phyloP scores from a whole-genome alignment of 2,797 vertebrate genomes.

The Meda fulgida region DNA sequence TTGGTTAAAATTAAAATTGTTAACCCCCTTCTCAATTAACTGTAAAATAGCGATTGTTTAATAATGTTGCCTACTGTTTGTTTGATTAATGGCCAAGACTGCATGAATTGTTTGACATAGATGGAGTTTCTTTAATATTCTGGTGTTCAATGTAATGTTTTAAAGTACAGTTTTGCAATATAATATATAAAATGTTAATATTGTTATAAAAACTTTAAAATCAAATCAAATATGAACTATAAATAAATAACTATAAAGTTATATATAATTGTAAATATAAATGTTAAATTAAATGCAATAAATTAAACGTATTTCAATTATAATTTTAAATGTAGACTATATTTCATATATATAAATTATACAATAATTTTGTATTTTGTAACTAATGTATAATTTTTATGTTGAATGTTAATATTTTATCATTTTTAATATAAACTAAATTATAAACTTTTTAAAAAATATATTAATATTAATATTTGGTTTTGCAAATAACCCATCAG shows the following conservation, averaged over 20 bases:
- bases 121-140: not conserved
- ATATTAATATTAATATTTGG: not conserved
- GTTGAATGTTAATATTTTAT: not conserved
- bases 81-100: not conserved
- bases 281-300: not conserved
- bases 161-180: not conserved
- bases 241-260: not conserved
- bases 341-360: too few relatives aligned
- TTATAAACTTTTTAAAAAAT: not conserved
- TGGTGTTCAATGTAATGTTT: not conserved
- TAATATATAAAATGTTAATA: not conserved
- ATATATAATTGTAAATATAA: not conserved
- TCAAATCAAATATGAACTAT: not conserved
- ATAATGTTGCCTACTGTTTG: not conserved
- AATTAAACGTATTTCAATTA: not conserved
- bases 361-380: not conserved
- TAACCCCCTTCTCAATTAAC: not conserved
- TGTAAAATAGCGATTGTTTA: slow-evolving; percentile 1
- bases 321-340: not conserved
- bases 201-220: not conserved
- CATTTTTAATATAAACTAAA: not conserved
- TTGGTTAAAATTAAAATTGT: not conserved
- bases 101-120: not conserved
- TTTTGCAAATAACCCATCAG: not conserved
- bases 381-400: not conserved